These are phyloP conservation scores for Jacana jacana DNA, from an alignment of 2,113 vertebrate species.

Conservation along the genomic window DNA sequence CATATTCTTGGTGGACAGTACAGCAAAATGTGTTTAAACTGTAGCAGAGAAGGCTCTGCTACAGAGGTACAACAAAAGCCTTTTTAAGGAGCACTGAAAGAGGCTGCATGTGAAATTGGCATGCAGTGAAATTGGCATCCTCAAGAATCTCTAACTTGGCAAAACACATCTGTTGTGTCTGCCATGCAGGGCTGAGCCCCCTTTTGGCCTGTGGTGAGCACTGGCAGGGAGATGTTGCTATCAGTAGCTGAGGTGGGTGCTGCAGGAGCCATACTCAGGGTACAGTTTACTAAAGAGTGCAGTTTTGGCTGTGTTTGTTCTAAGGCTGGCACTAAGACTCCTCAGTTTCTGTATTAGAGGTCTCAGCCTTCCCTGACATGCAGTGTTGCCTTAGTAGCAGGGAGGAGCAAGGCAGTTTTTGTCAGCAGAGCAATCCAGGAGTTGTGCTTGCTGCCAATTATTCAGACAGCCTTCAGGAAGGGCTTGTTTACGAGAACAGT, in stretches of 20 bases:
- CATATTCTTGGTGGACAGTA: background rate
- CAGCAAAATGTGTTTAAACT: background rate
- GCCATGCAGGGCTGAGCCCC: accelerated
- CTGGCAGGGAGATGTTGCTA: background rate
- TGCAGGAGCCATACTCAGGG: background rate
- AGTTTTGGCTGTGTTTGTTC: background rate
- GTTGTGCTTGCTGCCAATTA: background rate
- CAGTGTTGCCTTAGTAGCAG: background rate
- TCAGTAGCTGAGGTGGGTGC: background rate
- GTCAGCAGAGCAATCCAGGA: background rate
- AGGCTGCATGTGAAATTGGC: background rate
- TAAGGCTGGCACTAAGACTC: background rate
- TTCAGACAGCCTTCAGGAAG: conserved; percentile 5
- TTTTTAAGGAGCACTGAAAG: background rate
- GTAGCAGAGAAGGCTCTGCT: background rate
- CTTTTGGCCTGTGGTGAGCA: background rate
- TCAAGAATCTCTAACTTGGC: background rate
- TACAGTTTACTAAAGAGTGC: background rate
- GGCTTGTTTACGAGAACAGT: conserved; percentile 46
- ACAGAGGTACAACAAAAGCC: background rate
- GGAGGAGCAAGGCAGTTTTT: background rate
- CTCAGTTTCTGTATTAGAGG: background rate
- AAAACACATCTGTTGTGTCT: background rate
- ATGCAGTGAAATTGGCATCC: too few relatives aligned
- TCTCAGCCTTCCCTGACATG: background rate